Evolutionary conservation across 92 coral and sea anemone species (phyloP).

Genomic region (Bergia sp.): DNA sequence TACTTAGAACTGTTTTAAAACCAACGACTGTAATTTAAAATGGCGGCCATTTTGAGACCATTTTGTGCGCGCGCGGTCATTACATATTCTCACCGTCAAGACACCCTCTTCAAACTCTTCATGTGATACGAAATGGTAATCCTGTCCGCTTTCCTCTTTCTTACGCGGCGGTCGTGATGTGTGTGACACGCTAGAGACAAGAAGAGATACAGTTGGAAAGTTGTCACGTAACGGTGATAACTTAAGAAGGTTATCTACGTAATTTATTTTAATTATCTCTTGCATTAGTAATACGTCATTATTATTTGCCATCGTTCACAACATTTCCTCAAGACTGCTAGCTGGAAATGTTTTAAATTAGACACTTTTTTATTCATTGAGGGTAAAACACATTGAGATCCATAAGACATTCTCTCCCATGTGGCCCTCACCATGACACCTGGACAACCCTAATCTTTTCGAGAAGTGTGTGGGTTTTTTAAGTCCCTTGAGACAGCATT

Average conservation of each 20-base stretch:
- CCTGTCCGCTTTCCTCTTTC: slow-evolving; percentile 83
- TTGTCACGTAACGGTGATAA: neutral
- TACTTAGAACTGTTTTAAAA: too few relatives aligned
- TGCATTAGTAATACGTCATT: neutral
- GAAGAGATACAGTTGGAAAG: neutral
- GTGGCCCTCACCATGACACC: too few relatives aligned
- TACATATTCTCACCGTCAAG: slow-evolving; percentile 55
- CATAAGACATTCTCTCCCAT: too few relatives aligned
- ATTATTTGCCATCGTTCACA: neutral
- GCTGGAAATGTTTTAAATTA: too few relatives aligned
- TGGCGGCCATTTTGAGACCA: too few relatives aligned
- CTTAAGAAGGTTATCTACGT: neutral
- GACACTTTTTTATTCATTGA: too few relatives aligned
- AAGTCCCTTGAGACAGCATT: too few relatives aligned
- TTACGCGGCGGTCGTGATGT: slow-evolving; percentile 88
- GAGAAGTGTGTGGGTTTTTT: too few relatives aligned
- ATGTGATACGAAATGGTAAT: slow-evolving; percentile 83
- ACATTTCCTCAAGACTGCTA: neutral
- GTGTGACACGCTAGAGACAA: slow-evolving; percentile 66
- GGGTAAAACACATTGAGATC: too few relatives aligned
- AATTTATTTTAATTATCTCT: neutral
- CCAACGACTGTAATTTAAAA: too few relatives aligned
- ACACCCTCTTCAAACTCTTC: slow-evolving; percentile 95
- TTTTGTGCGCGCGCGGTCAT: neutral
- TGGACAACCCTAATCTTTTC: too few relatives aligned